Evolutionary conservation across 2,888 invertebrate genomes (phyloP), one percentile per base, ranked within the genome.

Genomic region (Cosmia pyralina): DNA sequence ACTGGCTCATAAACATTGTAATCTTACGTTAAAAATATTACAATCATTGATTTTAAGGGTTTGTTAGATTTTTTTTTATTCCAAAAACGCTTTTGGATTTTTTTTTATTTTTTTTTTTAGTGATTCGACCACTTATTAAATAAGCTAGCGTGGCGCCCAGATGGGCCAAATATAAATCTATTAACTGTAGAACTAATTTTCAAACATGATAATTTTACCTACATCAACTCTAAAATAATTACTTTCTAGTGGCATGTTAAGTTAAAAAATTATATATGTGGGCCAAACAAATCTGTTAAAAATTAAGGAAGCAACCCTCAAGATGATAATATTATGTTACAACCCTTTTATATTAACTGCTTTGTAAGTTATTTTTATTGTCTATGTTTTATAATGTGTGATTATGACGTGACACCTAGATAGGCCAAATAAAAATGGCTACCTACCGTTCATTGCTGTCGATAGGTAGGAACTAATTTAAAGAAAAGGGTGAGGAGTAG

Each of bases 391-490:
- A n/a, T 0, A 41, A n/a, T 34, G 7, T 17, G 6, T 15, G n/a
- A 19, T 11, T 8, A 52, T 15, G 15, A 22, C 17, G 34, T 75
- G 59, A 58, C 52, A 44, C 44, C 46, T 44, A 58, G 10, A 13
- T 66, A 17, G 58, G 44, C 17, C 38, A 38, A 75, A 28, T 50
- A 34, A 74, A 72, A 55, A 41, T 73, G 10, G 13, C 10, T 15
- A 13, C 17, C 11, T 48, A 52, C 7, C 11, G 11, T 15, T 64
- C n/a, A 10, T 52, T n/a, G 15, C 10, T 52, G 38, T 38, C n/a
- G 10, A 55, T 17, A 57, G 15, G 8, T 7, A 55, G 17, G 4
- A 28, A 55, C 28, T 17, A 28, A 8, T 15, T 28, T n/a, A n/a
- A 46, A 15, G 17, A 55, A 28, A 53, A 53, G 22, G 13, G 22